A percentile compares a stretch with the other conserved stretches of the same genome.
Evolutionary conservation across 2,888 invertebrate species (phyloP).

Genomic region (Automeris io): DNA sequence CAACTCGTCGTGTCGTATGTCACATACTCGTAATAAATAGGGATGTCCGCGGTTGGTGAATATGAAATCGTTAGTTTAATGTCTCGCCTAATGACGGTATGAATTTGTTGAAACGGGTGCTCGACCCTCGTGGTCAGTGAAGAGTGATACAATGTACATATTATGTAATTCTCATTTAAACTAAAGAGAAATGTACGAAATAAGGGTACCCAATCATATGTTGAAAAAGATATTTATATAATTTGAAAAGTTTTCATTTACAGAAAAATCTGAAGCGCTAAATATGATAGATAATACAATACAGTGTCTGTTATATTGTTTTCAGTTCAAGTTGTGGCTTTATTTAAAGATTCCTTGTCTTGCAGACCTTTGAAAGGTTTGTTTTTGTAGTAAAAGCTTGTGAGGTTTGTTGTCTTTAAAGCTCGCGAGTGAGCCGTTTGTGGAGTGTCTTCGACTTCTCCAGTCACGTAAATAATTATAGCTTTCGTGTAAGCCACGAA

Average conservation of each 20-base stretch:
- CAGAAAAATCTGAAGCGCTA: no score
- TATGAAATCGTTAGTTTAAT: slow-evolving; percentile 42
- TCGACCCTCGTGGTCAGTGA: neutral
- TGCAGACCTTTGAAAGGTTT: slow-evolving; percentile 33
- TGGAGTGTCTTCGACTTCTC: neutral
- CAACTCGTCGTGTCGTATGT: no score
- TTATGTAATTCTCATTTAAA: no score
- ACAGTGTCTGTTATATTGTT: no score
- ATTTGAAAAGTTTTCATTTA: no score
- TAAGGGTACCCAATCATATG: no score
- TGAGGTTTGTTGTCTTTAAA: slow-evolving; percentile 52
- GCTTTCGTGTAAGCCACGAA: neutral
- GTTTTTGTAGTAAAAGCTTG: slow-evolving; percentile 52
- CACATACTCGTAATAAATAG: slow-evolving; percentile 38
- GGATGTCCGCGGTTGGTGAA: slow-evolving; percentile 42
- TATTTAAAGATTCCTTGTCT: no score
- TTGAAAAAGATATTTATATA: no score
- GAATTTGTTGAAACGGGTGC: slow-evolving; percentile 21
- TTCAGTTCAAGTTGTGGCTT: no score
- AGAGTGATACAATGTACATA: no score
- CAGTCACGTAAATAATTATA: slow-evolving; percentile 7
- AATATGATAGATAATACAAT: no score
- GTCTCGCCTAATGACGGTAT: slow-evolving; percentile 30
- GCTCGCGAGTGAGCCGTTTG: slow-evolving; percentile 12
- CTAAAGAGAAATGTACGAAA: no score